phyloP scores from a whole-genome alignment of 2,113 vertebrate genomes.

The Aplodontia rufa region DNA sequence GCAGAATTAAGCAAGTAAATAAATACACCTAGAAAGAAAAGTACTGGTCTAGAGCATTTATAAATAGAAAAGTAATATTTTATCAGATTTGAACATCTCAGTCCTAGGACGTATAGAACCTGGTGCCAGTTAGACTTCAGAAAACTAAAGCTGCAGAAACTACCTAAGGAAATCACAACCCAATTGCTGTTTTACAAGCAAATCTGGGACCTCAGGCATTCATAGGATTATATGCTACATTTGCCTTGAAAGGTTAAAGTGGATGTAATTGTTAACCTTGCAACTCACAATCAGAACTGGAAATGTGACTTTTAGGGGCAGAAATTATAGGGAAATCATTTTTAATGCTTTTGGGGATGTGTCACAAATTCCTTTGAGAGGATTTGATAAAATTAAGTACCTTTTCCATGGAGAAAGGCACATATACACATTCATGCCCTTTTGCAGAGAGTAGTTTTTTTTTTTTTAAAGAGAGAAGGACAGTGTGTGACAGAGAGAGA shows the following conservation, averaged over 20 bases:
- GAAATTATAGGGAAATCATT: conserved; percentile 43
- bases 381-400: background rate
- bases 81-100: background rate
- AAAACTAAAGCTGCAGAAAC: conserved; percentile 16
- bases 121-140: background rate
- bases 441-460: background rate
- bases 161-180: background rate
- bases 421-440: background rate
- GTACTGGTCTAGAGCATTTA: background rate
- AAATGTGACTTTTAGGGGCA: conserved; percentile 44
- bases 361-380: conserved; percentile 17
- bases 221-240: conserved; percentile 14
- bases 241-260: conserved; percentile 58
- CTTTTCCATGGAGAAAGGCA: background rate
- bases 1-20: conserved; percentile 30
- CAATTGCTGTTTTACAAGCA: conserved; percentile 37
- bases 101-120: background rate
- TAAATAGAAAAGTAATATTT: background rate
- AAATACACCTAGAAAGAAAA: background rate
- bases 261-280: conserved; percentile 47
- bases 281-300: conserved; percentile 41
- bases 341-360: conserved; percentile 26
- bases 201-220: background rate
- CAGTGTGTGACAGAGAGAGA: no score
- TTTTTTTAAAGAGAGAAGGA: no score